Base-by-base conservation (phyloP, 1,140 invertebrate genomes). In the Hyphantria cunea region DNA sequence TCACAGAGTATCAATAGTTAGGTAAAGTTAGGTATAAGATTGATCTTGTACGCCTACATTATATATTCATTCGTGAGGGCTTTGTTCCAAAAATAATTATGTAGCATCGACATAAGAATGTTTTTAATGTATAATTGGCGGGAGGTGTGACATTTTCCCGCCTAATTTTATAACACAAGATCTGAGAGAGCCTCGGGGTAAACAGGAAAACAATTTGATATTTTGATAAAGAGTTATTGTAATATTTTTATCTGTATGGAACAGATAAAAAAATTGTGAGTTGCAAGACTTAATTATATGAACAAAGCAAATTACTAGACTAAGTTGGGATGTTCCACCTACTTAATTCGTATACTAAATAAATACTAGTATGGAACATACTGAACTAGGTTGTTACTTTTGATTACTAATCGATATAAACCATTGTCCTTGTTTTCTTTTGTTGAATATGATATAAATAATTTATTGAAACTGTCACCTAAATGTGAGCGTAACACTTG, bases 81-180 rank as follows among this genome's bases (percentile, higher is more conserved):
- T 50, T 60, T 60, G 45, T 59, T 44, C 12, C 37, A 25, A 60
- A 60, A 60, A 60, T 34, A 60, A 60, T 31, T 15, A 15, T 3
- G n/a, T 17, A 8, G 4, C 3, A 50, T 50, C 6, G 17, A 0
- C 8, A 10, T 17, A 33, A 37, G 15, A 14, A 49, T 31, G 34
- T 58, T 47, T 49, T 50, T 41, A 58, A 25, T 49, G 33, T 49
- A 5, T 58, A 12, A 49, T 47, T 25, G 47, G 45, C n/a, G 15
- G 44, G 14, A 44, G 45, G 44, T 51, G 47, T 49, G n/a, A 41
- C 48, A 42, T 48, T 60, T 60, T 60, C 56, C 56, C 56, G 56
- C 56, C 47, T 51, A 60, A 60, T 60, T 59, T 50, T 15, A 50
- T 51, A 25, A 51, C 37, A 49, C 45, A 51, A 15, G 48, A 42